A percentile compares a stretch with the other conserved stretches of the same genome.
phyloP scores from a whole-genome alignment of 2,888 invertebrate species.

The Tachystola acroxantha region DNA sequence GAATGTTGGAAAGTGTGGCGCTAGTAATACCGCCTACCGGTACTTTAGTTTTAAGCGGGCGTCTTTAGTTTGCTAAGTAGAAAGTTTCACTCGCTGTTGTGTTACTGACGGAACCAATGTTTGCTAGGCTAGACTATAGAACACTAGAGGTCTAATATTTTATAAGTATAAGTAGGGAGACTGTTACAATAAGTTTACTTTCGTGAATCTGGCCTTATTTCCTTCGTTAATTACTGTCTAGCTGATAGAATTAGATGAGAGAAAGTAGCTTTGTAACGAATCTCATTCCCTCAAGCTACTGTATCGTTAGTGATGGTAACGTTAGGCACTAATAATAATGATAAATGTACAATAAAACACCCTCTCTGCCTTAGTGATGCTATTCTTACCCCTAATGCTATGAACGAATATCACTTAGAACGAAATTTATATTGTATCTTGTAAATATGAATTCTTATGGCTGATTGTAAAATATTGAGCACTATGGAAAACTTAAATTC shows the following conservation, averaged over 20 bases:
- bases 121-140: conserved; percentile 41
- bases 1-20: too few species aligned
- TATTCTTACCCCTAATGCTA: conserved; percentile 68
- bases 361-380: conserved; percentile 75
- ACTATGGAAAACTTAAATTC: conserved; percentile 74
- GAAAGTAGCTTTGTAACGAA: conserved; percentile 28
- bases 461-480: conserved; percentile 65
- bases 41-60: conserved; percentile 47
- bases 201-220: conserved; percentile 45
- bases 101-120: conserved; percentile 61
- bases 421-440: conserved; percentile 55
- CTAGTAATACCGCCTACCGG: too few species aligned
- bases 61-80: conserved; percentile 54
- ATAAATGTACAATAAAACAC: conserved; percentile 74
- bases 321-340: conserved; percentile 56
- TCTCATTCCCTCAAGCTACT: conserved; percentile 34
- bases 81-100: conserved; percentile 25
- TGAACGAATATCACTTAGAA: conserved; percentile 58
- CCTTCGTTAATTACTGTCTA: conserved; percentile 36
- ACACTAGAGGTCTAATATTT: conserved; percentile 46
- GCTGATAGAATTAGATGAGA: conserved; percentile 35
- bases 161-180: conserved; percentile 45
- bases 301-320: conserved; percentile 44
- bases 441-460: conserved; percentile 68
- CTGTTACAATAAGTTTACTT: conserved; percentile 32